Conservation (phyloP, 1,140 invertebrate species). For the Drosophila guanche region DNA sequence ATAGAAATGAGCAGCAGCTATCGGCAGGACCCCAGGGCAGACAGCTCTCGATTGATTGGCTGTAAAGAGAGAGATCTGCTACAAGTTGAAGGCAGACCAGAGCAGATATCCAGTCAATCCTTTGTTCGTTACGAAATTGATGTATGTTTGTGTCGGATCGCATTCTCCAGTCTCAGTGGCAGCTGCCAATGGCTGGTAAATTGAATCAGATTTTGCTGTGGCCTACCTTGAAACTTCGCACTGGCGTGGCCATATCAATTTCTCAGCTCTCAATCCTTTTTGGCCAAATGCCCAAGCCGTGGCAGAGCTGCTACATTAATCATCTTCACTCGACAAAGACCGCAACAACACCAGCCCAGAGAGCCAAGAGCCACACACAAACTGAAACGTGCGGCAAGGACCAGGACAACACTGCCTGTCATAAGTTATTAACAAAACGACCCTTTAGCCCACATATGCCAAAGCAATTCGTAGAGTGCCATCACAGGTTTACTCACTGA, state of each 20-base stretch:
- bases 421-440: conserved; percentile 78
- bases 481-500: conserved; percentile 36
- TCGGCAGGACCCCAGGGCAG: too few relatives aligned
- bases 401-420: conserved; percentile 44
- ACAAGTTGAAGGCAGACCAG: background rate
- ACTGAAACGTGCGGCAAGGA: conserved; percentile 25
- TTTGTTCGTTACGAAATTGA: conserved; percentile 38
- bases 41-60: background rate
- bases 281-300: conserved; percentile 57
- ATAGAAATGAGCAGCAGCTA: conserved; percentile 19
- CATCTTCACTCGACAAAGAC: conserved; percentile 52
- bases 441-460: conserved; percentile 59
- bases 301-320: conserved; percentile 67
- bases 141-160: conserved; percentile 25
- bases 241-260: conserved; percentile 37
- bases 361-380: conserved; percentile 21
- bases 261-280: conserved; percentile 60
- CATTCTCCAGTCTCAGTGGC: conserved; percentile 4
- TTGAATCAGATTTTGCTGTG: conserved; percentile 24
- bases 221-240: conserved; percentile 30
- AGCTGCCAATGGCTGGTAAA: background rate
- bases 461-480: conserved; percentile 70
- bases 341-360: conserved; percentile 35
- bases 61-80: background rate
- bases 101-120: conserved; percentile 5